Evolutionary conservation across 2,113 vertebrate genomes (phyloP), one percentile per base, ranked within the genome.

Genomic region (Erinaceus europaeus): DNA sequence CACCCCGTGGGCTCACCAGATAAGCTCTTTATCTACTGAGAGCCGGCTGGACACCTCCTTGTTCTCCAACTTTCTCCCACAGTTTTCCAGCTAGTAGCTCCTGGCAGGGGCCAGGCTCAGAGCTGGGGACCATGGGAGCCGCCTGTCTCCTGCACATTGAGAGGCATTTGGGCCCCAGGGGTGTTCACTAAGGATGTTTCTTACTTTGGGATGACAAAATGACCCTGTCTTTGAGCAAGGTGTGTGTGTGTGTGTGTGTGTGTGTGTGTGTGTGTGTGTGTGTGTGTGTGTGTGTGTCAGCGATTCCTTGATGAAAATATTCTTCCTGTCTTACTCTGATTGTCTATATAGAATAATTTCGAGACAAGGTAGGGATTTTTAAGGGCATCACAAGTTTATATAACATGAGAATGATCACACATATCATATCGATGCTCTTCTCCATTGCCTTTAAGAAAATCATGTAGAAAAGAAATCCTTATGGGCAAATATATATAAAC

Each of bases 11-110:
- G n/a, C n/a, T 68, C 36, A 57, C 84, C 57, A 53, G 68, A 77
- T 72, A 80, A 69, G 83, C 90, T 57, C 29, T 62, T 78, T 91
- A 32, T 89, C 81, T 89, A 73, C 62, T 87, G 73, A 77, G 76
- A 87, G 62, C 78, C 62, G 59, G 46, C 77, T 72, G 32, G 10
- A 64, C 72, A 90, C 5, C 91, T 95, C 80, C 72, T 93, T 89
- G 84, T 69, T 91, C 91, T 65, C 73, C 88, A 80, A 86, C 64
- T 90, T 92, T 94, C 86, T 92, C 84, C 21, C 52, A 53, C 9
- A 25, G 20, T 53, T 53, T 25, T 15, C n/a, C 82, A 53, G 84
- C 83, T 71, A 52, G 25, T 62, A 71, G 67, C 83, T 79, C 73
- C 76, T 90, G 81, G 48, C 48, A 27, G 9, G 48, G 32, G 86